Evolutionary conservation across 2,797 vertebrate species (phyloP).

Genomic region (Anniella stebbinsi): DNA sequence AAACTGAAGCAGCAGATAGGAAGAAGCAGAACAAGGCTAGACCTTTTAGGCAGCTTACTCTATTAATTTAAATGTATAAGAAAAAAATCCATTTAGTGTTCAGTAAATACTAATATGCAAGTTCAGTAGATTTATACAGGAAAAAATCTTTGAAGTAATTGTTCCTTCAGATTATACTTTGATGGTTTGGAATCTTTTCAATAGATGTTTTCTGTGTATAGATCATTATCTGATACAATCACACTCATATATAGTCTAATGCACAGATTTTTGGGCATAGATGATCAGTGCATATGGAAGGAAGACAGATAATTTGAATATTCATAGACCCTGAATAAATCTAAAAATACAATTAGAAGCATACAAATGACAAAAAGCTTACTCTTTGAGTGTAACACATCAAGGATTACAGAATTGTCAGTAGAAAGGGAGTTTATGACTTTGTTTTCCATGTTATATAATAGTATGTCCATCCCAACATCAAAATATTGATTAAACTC

Average conservation of each 20-base stretch:
- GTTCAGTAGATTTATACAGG: conserved; percentile 50
- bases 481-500: background rate
- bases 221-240: background rate
- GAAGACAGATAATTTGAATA: conserved; percentile 68
- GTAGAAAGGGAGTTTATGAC: background rate
- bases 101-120: conserved; percentile 72
- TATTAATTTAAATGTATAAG: conserved; percentile 73
- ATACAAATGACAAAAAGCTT: conserved; percentile 65
- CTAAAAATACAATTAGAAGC: conserved; percentile 68
- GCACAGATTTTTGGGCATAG: conserved; percentile 52
- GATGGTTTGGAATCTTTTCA: conserved; percentile 55
- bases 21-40: conserved; percentile 61
- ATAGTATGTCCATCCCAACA: background rate
- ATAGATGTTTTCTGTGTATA: background rate
- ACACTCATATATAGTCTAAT: background rate
- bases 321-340: conserved; percentile 62
- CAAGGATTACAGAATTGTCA: background rate
- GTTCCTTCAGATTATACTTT: conserved; percentile 56
- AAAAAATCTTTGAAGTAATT: background rate
- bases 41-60: conserved; percentile 72
- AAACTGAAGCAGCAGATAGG: conserved; percentile 77
- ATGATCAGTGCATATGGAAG: conserved; percentile 63
- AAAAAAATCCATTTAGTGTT: conserved; percentile 62
- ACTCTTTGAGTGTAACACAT: conserved; percentile 50
- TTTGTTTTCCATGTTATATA: conserved; percentile 21